Percentiles rank a stretch among this genome's conserved stretches.
Evolutionary conservation across 1,140 invertebrate genomes (phyloP).

Genomic region (Eurosta solidaginis): DNA sequence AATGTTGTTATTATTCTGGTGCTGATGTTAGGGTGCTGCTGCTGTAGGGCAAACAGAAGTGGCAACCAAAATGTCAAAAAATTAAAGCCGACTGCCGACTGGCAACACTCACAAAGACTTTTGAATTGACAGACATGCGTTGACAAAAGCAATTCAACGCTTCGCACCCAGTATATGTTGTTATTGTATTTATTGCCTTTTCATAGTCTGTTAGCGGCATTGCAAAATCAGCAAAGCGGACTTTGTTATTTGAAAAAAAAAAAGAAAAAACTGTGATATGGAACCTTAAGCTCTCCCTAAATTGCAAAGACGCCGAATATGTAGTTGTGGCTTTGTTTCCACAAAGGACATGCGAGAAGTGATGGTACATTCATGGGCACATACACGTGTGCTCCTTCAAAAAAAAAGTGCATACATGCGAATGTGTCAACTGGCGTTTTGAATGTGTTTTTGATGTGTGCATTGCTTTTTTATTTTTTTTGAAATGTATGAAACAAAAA

Average conservation of each 20-base stretch:
- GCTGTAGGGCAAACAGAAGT: constrained; percentile 11
- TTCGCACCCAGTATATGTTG: neutral
- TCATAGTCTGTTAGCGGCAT: neutral
- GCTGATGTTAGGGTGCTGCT: neutral
- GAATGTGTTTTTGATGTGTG: constrained; percentile 7
- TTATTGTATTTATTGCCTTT: neutral
- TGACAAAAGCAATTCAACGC: constrained; percentile 28
- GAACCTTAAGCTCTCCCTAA: too few relatives aligned
- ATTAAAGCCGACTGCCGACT: constrained; percentile 15
- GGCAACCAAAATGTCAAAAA: constrained; percentile 15
- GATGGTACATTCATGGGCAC: neutral
- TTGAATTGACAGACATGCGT: neutral
- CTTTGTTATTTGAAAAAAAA: too few relatives aligned
- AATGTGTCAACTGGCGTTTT: neutral
- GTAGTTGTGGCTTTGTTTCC: neutral
- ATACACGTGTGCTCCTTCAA: neutral
- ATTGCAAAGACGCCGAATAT: neutral
- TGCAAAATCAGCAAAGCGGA: too few relatives aligned
- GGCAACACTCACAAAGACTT: neutral
- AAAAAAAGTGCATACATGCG: too few relatives aligned
- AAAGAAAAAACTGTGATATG: too few relatives aligned
- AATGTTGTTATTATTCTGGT: too few relatives aligned
- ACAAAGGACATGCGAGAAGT: neutral
- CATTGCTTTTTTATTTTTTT: neutral
- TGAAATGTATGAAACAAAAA: neutral